A percentile compares a stretch with the other conserved stretches of the same genome.
Conservation (phyloP, 2,888 invertebrate species). For the Gnatocerus cornutus region DNA sequence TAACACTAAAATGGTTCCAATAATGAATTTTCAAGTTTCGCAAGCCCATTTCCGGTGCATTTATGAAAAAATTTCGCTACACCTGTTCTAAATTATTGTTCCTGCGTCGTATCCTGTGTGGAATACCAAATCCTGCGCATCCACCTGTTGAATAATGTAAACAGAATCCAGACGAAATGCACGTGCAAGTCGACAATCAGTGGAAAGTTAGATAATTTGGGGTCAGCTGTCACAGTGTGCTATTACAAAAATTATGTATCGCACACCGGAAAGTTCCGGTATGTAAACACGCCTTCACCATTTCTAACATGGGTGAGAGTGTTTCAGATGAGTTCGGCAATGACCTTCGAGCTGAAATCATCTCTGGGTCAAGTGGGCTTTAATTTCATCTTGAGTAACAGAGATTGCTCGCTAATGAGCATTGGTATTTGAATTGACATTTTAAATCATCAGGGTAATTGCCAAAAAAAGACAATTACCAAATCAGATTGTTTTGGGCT, state of each 20-base stretch:
- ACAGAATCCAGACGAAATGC: slow-evolving; percentile 5
- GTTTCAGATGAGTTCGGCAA: slow-evolving; percentile 3
- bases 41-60: slow-evolving; percentile 3
- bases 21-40: slow-evolving; percentile 10
- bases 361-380: slow-evolving; percentile 14
- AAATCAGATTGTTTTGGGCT: slow-evolving; percentile 12
- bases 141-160: slow-evolving; percentile 30
- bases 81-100: slow-evolving; percentile 13
- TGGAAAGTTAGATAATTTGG: slow-evolving; percentile 43
- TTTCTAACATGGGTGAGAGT: slow-evolving; percentile 10
- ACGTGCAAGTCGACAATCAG: slow-evolving; percentile 16
- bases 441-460: neutral
- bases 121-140: neutral
- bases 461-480: slow-evolving; percentile 20
- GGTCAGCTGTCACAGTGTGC: slow-evolving; percentile 26
- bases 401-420: neutral
- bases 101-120: slow-evolving; percentile 3
- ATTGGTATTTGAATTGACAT: slow-evolving; percentile 11
- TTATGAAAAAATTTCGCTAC: slow-evolving; percentile 1
- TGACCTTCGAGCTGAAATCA: slow-evolving; percentile 9
- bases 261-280: slow-evolving; percentile 16
- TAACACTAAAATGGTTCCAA: neutral
- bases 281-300: neutral
- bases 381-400: neutral
- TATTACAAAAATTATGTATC: slow-evolving; percentile 19